These are phyloP conservation scores for Glaucopsyche alexis DNA, from an alignment of 2,888 invertebrate genomes.

Conservation along the genomic window DNA sequence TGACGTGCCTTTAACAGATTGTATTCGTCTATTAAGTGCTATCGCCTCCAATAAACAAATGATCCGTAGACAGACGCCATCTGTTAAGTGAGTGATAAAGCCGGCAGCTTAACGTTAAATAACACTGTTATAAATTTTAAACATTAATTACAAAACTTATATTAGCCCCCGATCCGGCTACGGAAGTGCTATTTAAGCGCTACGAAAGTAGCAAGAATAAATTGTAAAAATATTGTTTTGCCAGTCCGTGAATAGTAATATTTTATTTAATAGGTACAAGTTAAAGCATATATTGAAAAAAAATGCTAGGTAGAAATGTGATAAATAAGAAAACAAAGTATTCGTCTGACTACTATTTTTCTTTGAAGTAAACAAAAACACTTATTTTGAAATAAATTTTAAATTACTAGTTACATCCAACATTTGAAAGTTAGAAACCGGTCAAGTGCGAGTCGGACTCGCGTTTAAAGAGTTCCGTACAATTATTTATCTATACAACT, in stretches of 20 bases:
- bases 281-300: background rate
- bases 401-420: background rate
- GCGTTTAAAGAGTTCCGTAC: no score
- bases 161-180: background rate
- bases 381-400: background rate
- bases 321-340: no score
- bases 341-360: background rate
- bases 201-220: background rate
- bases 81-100: slow-evolving; percentile 27
- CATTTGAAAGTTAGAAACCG: background rate
- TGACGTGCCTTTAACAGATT: slow-evolving; percentile 20
- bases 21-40: slow-evolving; percentile 19
- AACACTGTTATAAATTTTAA: slow-evolving; percentile 16
- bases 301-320: no score
- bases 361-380: background rate
- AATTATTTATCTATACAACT: no score
- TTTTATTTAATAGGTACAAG: background rate
- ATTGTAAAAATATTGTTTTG: background rate
- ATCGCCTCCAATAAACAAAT: slow-evolving; percentile 25
- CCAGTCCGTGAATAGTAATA: background rate
- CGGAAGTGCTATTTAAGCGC: background rate
- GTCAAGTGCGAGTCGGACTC: no score
- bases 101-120: slow-evolving; percentile 1
- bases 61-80: slow-evolving; percentile 11
- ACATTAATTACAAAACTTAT: slow-evolving; percentile 25